phyloP scores from a whole-genome alignment of 2,888 invertebrate genomes.

The Caenorhabditis panamensis region DNA sequence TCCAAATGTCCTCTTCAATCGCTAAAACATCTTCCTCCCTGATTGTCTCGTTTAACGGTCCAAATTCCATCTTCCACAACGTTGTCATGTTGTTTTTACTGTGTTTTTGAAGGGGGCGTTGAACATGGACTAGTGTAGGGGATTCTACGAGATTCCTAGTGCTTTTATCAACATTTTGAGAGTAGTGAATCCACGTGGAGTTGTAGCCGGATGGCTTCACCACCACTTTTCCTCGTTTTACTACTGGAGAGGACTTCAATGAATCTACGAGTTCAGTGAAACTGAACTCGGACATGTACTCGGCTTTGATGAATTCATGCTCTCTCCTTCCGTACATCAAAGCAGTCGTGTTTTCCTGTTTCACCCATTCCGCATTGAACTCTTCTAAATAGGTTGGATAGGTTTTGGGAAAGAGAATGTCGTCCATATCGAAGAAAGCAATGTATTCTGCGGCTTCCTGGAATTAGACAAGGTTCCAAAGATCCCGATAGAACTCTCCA shows the following conservation, averaged over 20 bases:
- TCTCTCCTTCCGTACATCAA: constrained; percentile 49
- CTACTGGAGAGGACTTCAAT: constrained; percentile 38
- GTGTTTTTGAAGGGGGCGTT: constrained; percentile 52
- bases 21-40: constrained; percentile 19
- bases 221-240: constrained; percentile 53
- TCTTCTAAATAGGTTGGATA: constrained; percentile 62
- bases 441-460: constrained; percentile 30
- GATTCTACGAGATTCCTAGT: neutral
- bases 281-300: constrained; percentile 38
- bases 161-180: neutral
- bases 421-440: constrained; percentile 69
- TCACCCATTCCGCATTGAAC: constrained; percentile 51
- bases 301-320: constrained; percentile 54
- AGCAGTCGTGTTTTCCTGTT: neutral
- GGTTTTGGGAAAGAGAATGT: constrained; percentile 62
- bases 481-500: constrained; percentile 49
- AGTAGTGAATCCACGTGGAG: constrained; percentile 58
- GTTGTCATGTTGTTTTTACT: constrained; percentile 36
- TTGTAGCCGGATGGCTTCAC: constrained; percentile 47
- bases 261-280: constrained; percentile 38
- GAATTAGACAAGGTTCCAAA: no score
- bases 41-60: constrained; percentile 49
- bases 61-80: constrained; percentile 54
- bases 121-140: constrained; percentile 48
- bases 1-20: constrained; percentile 37